A percentile compares a stretch with the other conserved stretches of the same genome.
Conservation (phyloP, 2,797 vertebrate genomes). For the Astyanax mexicanus region DNA sequence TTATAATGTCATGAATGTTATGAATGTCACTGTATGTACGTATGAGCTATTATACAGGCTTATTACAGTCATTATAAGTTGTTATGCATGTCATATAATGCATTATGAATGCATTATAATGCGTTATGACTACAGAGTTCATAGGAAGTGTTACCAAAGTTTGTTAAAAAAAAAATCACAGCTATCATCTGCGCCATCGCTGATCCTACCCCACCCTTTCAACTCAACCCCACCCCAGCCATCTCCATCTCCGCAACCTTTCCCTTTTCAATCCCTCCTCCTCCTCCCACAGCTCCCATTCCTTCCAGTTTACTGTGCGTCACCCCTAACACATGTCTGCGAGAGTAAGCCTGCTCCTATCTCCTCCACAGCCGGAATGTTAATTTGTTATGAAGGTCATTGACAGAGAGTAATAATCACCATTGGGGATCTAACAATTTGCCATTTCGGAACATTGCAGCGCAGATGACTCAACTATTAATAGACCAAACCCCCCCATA, state of each 20-base stretch:
- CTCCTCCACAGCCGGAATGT: slow-evolving; percentile 84
- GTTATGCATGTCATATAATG: no score
- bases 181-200: slow-evolving; percentile 20
- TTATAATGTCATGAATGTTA: no score
- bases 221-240: background rate
- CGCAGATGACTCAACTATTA: slow-evolving; percentile 80
- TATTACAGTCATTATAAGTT: no score
- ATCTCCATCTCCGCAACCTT: slow-evolving; percentile 27
- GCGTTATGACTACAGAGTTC: no score
- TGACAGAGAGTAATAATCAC: slow-evolving; percentile 83
- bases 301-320: slow-evolving; percentile 71
- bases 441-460: slow-evolving; percentile 83
- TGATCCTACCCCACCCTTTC: background rate
- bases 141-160: no score
- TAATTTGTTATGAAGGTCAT: slow-evolving; percentile 88
- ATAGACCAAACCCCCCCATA: slow-evolving; percentile 66
- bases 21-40: no score
- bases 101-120: no score
- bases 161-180: slow-evolving; percentile 20
- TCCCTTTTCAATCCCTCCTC: slow-evolving; percentile 40
- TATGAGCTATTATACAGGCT: no score
- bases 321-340: slow-evolving; percentile 59
- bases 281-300: slow-evolving; percentile 46
- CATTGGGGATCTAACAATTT: slow-evolving; percentile 84
- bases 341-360: slow-evolving; percentile 76